These are phyloP conservation scores for Papilio polyxenes DNA, from an alignment of 1,140 invertebrate species.

Conservation along the genomic window DNA sequence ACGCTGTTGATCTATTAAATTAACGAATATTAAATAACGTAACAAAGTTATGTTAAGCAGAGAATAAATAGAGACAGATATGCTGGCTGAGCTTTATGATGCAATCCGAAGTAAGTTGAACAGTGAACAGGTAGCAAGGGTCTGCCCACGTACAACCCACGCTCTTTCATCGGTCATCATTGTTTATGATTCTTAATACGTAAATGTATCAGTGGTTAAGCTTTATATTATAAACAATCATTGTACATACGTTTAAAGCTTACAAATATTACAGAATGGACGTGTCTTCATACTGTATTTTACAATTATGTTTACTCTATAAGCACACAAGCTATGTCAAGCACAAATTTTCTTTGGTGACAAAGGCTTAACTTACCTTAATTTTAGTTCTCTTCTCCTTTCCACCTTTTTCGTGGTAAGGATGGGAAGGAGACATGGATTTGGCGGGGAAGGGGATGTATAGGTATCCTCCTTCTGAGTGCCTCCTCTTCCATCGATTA, in stretches of 20 bases:
- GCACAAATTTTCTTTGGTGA: too few relatives aligned
- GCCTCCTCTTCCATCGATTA: too few relatives aligned
- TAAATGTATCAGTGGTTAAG: constrained; percentile 13
- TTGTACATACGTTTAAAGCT: not conserved
- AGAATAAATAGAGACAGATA: constrained; percentile 31
- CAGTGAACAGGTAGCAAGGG: constrained; percentile 30
- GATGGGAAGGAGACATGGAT: too few relatives aligned
- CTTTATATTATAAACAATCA: not conserved
- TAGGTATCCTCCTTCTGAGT: too few relatives aligned
- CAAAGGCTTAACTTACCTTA: too few relatives aligned
- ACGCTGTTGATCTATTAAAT: not conserved
- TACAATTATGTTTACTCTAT: too few relatives aligned
- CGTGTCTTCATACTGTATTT: too few relatives aligned
- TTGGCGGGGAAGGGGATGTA: too few relatives aligned
- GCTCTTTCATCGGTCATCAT: constrained; percentile 34
- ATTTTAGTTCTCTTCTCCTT: too few relatives aligned
- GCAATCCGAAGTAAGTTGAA: constrained; percentile 6
- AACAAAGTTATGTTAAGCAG: constrained; percentile 30
- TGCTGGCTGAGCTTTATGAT: constrained; percentile 26
- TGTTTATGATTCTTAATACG: constrained; percentile 28
- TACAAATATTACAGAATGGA: too few relatives aligned
- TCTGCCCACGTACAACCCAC: constrained; percentile 13
- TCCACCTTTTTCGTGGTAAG: too few relatives aligned
- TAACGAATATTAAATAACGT: constrained; percentile 1
- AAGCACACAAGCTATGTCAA: too few relatives aligned